phyloP scores from a whole-genome alignment of 2,797 vertebrate species.

The Serranus cabrilla region DNA sequence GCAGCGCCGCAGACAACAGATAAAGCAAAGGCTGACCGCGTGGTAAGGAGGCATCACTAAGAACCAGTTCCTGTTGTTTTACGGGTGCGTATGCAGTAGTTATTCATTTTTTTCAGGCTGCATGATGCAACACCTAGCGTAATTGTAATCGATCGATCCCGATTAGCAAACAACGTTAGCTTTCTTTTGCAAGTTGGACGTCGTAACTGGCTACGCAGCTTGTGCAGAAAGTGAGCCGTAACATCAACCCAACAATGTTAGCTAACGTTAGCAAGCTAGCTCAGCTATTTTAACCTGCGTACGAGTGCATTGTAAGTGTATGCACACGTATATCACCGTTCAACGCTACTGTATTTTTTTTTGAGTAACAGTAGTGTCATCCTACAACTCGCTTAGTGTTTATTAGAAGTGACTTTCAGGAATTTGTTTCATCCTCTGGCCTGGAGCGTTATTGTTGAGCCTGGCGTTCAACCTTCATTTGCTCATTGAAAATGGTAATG shows the following conservation, averaged over 20 bases:
- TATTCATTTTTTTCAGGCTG: neutral
- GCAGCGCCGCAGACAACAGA: neutral
- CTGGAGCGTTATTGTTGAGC: neutral
- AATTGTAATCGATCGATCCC: neutral
- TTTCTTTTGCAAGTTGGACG: slow-evolving; percentile 8
- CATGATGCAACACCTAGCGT: neutral
- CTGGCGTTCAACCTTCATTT: neutral
- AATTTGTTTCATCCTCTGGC: neutral
- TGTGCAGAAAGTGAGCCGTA: slow-evolving; percentile 12
- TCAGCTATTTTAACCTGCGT: neutral
- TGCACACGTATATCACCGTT: neutral
- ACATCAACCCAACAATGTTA: neutral
- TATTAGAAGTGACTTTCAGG: too few relatives aligned
- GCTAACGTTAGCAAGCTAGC: slow-evolving; percentile 11
- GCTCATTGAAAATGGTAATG: neutral
- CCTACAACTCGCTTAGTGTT: neutral
- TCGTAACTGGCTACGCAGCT: neutral
- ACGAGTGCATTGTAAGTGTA: neutral
- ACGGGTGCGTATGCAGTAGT: slow-evolving; percentile 31
- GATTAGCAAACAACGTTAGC: neutral
- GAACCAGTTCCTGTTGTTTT: neutral
- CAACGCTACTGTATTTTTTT: neutral
- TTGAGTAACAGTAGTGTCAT: too few relatives aligned
- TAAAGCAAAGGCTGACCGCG: slow-evolving; percentile 58
- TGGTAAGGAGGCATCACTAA: slow-evolving; percentile 26